Evolutionary conservation across 1,140 invertebrate genomes (phyloP), one percentile per base, ranked within the genome.

Genomic region (Hylaeus anthracinus): DNA sequence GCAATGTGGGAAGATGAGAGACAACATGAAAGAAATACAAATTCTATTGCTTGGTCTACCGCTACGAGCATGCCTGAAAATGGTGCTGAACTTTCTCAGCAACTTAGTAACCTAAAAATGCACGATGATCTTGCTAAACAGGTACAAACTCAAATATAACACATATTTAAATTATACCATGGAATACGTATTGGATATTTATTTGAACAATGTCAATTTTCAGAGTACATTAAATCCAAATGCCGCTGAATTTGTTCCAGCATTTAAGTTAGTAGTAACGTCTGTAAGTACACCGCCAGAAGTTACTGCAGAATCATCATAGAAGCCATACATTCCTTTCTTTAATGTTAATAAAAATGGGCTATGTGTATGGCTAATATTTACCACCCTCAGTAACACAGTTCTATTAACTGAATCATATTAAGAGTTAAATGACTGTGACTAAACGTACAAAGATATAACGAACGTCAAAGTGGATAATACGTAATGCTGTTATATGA

Each of bases 231-330:
- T 97, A 63, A 97, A 97, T 93, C 96, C 97, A 0, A 94, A 97
- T 83, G 97, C 96, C 5, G 96, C 96, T 43, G 97, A 97, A 91
- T 97, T 97, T 90, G 94, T 97, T 71, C 96, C 96, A 81, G 90
- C 91, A 41, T 91, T 90, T 58, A 92, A 91, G 85, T 66, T 91
- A 37, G 74, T 86, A 55, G 78, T 81, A 79, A 82, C 84, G 60
- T 51, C 87, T 58, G 90, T 90, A 80, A 92, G 85, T 90, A 88
- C 88, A 79, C 64, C 90, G 66, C 80, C 89, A 65, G 93, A 92
- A 86, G 88, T 92, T 79, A 85, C 85, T 66, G 78, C 91, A 70
- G 90, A 93, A 89, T 92, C 92, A 60, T 92, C 93, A 90, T 93
- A 93, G 92, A 93, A 83, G 78, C 72, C 58, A 79, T 86, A 58